Evolutionary conservation across 2,888 invertebrate genomes (phyloP), one percentile per base, ranked within the genome.

Genomic region (Hypomecis atomaria): DNA sequence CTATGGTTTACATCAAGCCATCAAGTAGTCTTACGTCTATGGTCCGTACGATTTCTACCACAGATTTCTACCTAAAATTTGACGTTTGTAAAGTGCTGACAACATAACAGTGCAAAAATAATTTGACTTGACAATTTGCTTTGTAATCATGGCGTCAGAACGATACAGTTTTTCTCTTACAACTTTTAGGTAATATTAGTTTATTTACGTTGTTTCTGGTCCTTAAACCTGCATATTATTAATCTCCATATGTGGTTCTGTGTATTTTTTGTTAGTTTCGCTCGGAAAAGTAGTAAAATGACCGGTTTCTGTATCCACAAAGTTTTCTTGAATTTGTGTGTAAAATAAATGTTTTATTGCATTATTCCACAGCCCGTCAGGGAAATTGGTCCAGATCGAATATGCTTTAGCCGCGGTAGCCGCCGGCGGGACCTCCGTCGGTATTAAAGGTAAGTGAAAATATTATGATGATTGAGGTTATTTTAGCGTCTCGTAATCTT

Each of bases 381-480:
- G 99, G 73, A 99, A 99, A 93, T 94, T 99, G 78, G 99, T 99
- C 60, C 99, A 99, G 93, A 99, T 99, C 78, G 99, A 99, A 94
- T 99, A 99, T 96, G 99, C 99, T 4, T 94, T 99, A 87, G 99
- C 99, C 60, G 99, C 99, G 38, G 99, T 99, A 36, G 98, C 98
- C 65, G 98, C 99, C 69, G 99, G 99, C 66, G 99, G 99, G 4
- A 99, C 99, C 4, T 99, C 99, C 64, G 99, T 99, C 72, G 99
- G 99, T 45, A 99, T 99, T 64, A 98, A 99, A 95, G 97, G 97
- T 97, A 89, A 83, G 65, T 71, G 65, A 60, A 64, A 59, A 38
- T 33, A 49, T 42, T 42, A 33, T 58, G 50, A 47, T 57, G 63
- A 56, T 67, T 66, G 65, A 83, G 84, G 84, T 86, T 86, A 85